Evolutionary conservation across 2,888 invertebrate species (phyloP), one percentile per base, ranked within the genome.

Genomic region (Eumerus sabulonum): DNA sequence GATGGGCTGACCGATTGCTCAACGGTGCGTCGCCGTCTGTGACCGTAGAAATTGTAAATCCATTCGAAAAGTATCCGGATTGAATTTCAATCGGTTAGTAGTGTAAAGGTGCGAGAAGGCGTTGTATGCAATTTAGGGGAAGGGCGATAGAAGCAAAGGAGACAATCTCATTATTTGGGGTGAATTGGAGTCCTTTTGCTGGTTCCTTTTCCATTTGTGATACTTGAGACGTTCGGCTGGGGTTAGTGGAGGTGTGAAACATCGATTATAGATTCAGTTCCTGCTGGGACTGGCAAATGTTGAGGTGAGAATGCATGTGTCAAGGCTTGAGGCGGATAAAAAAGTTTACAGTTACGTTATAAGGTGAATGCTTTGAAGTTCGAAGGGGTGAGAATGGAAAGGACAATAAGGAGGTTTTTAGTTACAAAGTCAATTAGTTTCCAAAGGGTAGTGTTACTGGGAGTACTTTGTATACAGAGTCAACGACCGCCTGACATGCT

Each of bases 31-130:
- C 51, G 13, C 17, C n/a, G n/a, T 12, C 48, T 38, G 40, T 66
- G 56, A 56, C 56, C 66, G 48, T 48, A 47, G 56, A 56, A 56
- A 38, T 47, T 56, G 56, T 56, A 56, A 66, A 66, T 66, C 54
- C 66, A 66, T 66, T 66, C 40, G 47, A 40, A 66, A 66, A 66
- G 54, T 66, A 66, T 56, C 47, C 66, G 66, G 54, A 66, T 48
- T 66, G 48, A 66, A 56, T 66, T 66, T 66, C 66, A 66, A 56
- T 66, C 27, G 66, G 16, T 56, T 7, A 2, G 27, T 7, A 27
- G 27, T 7, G 7, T 27, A 27, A 7, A 4, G 27, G 7, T 27
- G 27, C 27, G 66, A 40, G 40, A 9, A 27, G 27, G 2, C 27
- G 27, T 45, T 53, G 13, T 9, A 38, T 16, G n/a, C 13, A 4